These are phyloP conservation scores for Mobula birostris DNA, from an alignment of 2,113 vertebrate genomes.

Conservation along the genomic window DNA sequence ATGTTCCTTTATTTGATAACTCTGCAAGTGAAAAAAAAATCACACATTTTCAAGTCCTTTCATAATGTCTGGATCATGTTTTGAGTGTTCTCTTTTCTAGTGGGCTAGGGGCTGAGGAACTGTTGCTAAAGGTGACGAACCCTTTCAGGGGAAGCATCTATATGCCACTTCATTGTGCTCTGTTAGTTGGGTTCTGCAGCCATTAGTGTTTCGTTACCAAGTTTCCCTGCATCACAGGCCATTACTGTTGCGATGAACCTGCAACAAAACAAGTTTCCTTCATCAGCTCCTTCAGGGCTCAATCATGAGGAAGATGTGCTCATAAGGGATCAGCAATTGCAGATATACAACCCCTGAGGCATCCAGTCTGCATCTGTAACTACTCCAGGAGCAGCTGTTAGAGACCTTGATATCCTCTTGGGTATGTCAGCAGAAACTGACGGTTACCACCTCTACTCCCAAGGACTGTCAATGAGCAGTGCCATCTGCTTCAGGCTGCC, in stretches of 20 bases:
- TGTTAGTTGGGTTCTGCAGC: background rate
- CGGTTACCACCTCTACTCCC: background rate
- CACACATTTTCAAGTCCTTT: background rate
- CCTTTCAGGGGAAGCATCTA: background rate
- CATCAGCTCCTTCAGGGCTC: background rate
- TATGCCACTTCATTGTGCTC: background rate
- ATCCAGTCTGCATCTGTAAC: background rate
- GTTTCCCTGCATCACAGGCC: no score
- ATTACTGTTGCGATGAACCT: background rate
- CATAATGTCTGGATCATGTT: background rate
- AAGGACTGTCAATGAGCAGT: no score
- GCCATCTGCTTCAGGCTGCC: background rate
- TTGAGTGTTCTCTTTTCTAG: background rate
- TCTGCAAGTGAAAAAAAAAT: no score
- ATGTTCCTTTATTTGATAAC: no score
- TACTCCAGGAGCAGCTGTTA: background rate
- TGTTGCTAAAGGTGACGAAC: background rate
- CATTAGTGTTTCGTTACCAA: background rate
- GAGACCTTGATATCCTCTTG: background rate
- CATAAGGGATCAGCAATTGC: background rate
- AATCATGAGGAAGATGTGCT: background rate
- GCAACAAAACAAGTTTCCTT: background rate
- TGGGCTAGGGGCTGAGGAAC: background rate
- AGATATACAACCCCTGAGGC: background rate
- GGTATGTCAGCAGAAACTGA: background rate